Conservation (phyloP, 2,113 vertebrate species). For the Puntigrus tetrazona region DNA sequence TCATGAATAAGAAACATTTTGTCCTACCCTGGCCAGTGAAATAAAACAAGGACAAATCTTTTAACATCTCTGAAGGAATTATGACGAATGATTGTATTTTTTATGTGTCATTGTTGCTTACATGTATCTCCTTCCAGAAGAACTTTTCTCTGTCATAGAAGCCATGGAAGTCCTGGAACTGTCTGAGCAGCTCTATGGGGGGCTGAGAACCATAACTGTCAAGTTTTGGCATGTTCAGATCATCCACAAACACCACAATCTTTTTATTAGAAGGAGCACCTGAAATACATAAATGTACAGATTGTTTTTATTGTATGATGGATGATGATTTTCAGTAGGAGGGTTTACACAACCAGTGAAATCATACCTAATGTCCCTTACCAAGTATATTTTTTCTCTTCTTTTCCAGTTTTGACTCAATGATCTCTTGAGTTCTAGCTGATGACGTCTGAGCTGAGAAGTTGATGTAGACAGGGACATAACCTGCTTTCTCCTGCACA, state of each 20-base stretch:
- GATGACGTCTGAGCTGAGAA: constrained; percentile 86
- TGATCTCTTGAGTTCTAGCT: constrained; percentile 82
- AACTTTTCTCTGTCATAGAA: constrained; percentile 84
- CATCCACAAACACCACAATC: constrained; percentile 85
- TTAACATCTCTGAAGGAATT: not conserved
- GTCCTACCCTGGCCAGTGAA: not conserved
- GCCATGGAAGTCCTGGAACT: constrained; percentile 85
- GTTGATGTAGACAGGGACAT: constrained; percentile 82
- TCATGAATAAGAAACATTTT: not conserved
- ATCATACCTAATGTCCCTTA: constrained; percentile 50
- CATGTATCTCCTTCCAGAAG: constrained; percentile 86
- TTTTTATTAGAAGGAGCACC: constrained; percentile 81
- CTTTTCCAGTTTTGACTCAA: constrained; percentile 86
- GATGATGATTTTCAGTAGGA: not conserved
- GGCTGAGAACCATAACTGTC: constrained; percentile 85
- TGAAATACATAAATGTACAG: constrained; percentile 50
- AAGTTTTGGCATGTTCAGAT: constrained; percentile 86
- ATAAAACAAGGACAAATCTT: constrained; percentile 5
- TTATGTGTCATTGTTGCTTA: constrained; percentile 48
- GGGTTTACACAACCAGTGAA: not conserved
- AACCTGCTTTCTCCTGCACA: constrained; percentile 79
- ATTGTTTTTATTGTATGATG: not conserved
- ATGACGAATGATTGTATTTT: not conserved
- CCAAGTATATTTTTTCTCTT: constrained; percentile 83
- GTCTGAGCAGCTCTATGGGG: constrained; percentile 82